These are phyloP conservation scores for Rambutsinella grinnellia DNA, from an alignment of 2,888 invertebrate species.

Conservation along the genomic window DNA sequence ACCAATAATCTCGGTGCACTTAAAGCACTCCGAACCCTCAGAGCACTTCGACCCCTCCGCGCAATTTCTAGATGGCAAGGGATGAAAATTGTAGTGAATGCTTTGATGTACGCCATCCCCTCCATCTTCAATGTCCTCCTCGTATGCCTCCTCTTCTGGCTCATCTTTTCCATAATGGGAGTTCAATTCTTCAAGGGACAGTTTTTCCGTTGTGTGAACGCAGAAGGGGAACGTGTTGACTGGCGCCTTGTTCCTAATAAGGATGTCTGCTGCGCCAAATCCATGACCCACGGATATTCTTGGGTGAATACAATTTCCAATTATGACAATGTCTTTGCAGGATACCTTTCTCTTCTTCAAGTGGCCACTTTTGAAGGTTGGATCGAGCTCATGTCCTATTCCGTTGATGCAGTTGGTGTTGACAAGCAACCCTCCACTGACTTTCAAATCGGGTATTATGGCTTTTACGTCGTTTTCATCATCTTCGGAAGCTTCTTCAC, in stretches of 20 bases:
- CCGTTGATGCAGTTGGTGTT: slow-evolving; percentile 90
- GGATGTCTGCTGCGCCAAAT: slow-evolving; percentile 67
- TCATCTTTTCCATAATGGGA: slow-evolving; percentile 97
- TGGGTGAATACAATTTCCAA: slow-evolving; percentile 96
- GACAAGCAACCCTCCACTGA: slow-evolving; percentile 91
- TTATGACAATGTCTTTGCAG: slow-evolving; percentile 94
- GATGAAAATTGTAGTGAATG: slow-evolving; percentile 97
- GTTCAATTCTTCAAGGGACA: slow-evolving; percentile 97
- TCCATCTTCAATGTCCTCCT: slow-evolving; percentile 96
- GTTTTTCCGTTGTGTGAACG: slow-evolving; percentile 92
- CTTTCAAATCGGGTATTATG: slow-evolving; percentile 88
- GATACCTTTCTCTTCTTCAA: slow-evolving; percentile 82
- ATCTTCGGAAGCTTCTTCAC: slow-evolving; percentile 97
- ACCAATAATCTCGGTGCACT: too few relatives aligned
- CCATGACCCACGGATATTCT: slow-evolving; percentile 76
- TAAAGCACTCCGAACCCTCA: slow-evolving; percentile 74
- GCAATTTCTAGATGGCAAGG: slow-evolving; percentile 98
- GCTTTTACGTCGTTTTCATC: slow-evolving; percentile 96
- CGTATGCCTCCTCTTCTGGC: slow-evolving; percentile 97
- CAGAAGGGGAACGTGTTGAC: slow-evolving; percentile 69
- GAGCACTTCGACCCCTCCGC: slow-evolving; percentile 93
- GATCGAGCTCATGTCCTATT: slow-evolving; percentile 98
- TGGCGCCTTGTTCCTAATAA: slow-evolving; percentile 36
- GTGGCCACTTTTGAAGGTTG: slow-evolving; percentile 94
- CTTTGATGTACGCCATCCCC: slow-evolving; percentile 96